phyloP scores from a whole-genome alignment of 2,797 vertebrate genomes.

The Chrysocyon brachyurus region DNA sequence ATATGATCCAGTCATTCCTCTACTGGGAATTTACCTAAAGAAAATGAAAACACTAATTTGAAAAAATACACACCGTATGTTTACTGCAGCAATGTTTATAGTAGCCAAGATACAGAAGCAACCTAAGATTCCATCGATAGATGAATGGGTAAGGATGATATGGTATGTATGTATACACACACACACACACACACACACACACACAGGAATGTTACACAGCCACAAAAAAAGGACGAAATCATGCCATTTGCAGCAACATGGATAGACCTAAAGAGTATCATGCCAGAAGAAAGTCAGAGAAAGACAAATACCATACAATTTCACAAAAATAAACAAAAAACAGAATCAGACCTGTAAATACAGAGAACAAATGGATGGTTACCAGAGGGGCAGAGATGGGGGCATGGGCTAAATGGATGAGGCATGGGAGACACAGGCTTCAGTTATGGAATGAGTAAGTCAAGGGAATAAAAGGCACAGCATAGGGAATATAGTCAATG shows the following conservation, averaged over 20 bases:
- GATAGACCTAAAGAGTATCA: neutral
- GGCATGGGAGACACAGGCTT: neutral
- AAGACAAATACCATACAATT: neutral
- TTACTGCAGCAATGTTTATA: neutral
- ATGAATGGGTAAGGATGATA: neutral
- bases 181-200: neutral
- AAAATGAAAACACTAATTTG: neutral
- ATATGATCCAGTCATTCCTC: neutral
- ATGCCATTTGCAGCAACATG: neutral
- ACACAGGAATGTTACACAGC: neutral
- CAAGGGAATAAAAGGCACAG: neutral
- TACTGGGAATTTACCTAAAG: neutral
- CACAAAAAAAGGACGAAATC: neutral
- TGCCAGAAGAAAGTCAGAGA: neutral
- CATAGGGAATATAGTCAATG: neutral
- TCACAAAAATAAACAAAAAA: neutral
- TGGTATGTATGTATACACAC: neutral
- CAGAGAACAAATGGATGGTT: neutral
- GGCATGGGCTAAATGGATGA: neutral
- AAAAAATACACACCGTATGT: neutral
- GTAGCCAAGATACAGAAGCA: neutral
- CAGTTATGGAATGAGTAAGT: neutral
- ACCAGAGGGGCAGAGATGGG: neutral
- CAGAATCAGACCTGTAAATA: neutral
- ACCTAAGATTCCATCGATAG: neutral